Conservation (phyloP, 2,113 vertebrate genomes). For the Dasyurus viverrinus region DNA sequence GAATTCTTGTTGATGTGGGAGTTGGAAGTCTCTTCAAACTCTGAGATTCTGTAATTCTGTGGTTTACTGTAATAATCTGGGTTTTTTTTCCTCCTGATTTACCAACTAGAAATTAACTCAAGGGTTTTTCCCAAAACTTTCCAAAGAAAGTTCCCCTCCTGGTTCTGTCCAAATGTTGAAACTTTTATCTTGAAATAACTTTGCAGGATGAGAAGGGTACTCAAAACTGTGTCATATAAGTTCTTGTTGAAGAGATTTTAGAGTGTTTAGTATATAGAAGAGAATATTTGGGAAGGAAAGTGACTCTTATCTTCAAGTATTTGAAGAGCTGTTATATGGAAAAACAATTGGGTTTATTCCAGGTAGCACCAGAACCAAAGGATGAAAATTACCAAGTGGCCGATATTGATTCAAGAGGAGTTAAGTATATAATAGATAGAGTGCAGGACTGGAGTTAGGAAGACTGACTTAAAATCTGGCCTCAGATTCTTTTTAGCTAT, state of each 20-base stretch:
- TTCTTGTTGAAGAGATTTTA: neutral
- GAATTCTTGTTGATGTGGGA: neutral
- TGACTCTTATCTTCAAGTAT: neutral
- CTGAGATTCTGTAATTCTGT: constrained; percentile 1
- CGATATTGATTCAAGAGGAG: neutral
- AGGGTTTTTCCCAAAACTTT: constrained; percentile 35
- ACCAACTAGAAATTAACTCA: neutral
- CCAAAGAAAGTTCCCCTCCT: neutral
- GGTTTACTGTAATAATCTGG: neutral
- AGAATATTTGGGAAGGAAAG: neutral
- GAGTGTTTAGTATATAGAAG: neutral
- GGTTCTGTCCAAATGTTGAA: neutral
- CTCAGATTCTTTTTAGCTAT: no score
- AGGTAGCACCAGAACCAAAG: neutral
- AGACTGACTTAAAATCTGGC: no score
- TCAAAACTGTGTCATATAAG: neutral
- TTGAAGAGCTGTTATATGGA: neutral
- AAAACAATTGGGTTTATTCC: neutral
- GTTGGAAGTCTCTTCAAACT: neutral
- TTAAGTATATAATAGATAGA: neutral
- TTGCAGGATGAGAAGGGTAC: neutral
- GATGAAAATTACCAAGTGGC: neutral
- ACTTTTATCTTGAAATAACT: neutral
- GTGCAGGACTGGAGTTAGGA: neutral
- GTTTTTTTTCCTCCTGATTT: neutral